Evolutionary conservation across 2,113 vertebrate species (phyloP), one percentile per base, ranked within the genome.

Genomic region (Tenrec ecaudatus): DNA sequence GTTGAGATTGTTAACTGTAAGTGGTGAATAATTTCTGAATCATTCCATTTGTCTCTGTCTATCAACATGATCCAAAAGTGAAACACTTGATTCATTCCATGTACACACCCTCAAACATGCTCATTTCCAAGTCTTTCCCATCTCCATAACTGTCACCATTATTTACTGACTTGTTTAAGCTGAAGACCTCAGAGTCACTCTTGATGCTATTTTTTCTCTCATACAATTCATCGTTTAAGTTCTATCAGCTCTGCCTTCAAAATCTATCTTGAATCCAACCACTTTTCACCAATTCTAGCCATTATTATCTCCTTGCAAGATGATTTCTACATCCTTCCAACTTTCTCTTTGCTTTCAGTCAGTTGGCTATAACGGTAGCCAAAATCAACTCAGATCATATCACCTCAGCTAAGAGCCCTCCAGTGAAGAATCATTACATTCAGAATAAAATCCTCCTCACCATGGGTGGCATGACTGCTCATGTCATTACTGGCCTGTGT

Each of bases 11-110:
- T 89, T 58, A 95, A 89, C 57, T 91, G 23, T 82, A 78, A 93
- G 75, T 76, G 75, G 82, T 96, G 82, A 91, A 89, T 89, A 79
- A 95, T 78, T 92, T 93, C 40, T 95, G 83, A 92, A 82, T 95
- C 73, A 89, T n/a, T 33, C 68, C 85, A 89, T 73, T 94, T 96
- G 66, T 94, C 23, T 88, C 78, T 93, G 69, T 91, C 73, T 79
- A 66, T 92, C 82, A 95, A 79, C 12, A 89, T 31, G 69, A 91
- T 79, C 31, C 79, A 23, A 66, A 94, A 91, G 57, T 20, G 15
- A 17, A 94, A 53, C 12, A 6, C 47, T 66, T 82, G 73, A 86
- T 87, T 92, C 57, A 20, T 20, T 92, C 38, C 73, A 83, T 4
- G 2, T 20, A 68, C 4, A 84, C 0, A 38, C 1, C 66, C 79